A percentile compares a stretch with the other conserved stretches of the same genome.
Evolutionary conservation across 2,888 invertebrate genomes (phyloP).

Genomic region (Melieria picta): DNA sequence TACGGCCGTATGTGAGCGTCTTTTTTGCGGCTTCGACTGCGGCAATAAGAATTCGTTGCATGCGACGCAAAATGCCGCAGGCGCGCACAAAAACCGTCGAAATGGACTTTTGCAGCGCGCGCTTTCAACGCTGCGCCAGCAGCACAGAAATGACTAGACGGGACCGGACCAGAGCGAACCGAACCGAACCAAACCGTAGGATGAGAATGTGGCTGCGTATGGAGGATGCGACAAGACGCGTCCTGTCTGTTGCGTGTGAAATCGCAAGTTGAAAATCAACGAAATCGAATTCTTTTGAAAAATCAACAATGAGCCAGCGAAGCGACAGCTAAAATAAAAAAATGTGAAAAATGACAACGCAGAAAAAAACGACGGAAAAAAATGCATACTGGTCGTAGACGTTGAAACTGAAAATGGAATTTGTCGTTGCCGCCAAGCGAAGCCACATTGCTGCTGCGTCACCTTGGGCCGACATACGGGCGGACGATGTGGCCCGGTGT

Average conservation of each 20-base stretch:
- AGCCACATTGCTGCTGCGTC: slow-evolving; percentile 6
- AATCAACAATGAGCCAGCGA: slow-evolving; percentile 11
- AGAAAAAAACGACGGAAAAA: background rate
- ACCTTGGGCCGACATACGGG: background rate
- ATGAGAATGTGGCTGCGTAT: background rate
- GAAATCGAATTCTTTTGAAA: slow-evolving; percentile 28
- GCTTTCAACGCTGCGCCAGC: background rate
- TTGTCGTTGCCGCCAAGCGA: background rate
- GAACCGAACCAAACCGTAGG: background rate
- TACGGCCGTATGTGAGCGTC: slow-evolving; percentile 4
- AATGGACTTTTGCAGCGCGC: background rate
- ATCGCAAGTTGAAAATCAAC: slow-evolving; percentile 30
- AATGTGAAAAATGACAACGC: slow-evolving; percentile 3
- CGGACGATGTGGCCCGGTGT: background rate
- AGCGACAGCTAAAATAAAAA: background rate
- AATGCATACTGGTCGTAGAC: slow-evolving; percentile 20
- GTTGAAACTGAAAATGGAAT: slow-evolving; percentile 27
- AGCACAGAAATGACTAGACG: background rate
- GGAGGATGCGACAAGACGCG: background rate
- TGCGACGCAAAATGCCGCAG: slow-evolving; percentile 13
- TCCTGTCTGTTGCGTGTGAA: slow-evolving; percentile 23
- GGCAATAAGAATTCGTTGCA: slow-evolving; percentile 24
- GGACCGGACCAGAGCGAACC: background rate
- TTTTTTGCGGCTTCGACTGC: background rate
- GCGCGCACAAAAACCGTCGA: background rate